Conservation (phyloP, 2,888 invertebrate genomes). For the Chloromyia formosa region DNA sequence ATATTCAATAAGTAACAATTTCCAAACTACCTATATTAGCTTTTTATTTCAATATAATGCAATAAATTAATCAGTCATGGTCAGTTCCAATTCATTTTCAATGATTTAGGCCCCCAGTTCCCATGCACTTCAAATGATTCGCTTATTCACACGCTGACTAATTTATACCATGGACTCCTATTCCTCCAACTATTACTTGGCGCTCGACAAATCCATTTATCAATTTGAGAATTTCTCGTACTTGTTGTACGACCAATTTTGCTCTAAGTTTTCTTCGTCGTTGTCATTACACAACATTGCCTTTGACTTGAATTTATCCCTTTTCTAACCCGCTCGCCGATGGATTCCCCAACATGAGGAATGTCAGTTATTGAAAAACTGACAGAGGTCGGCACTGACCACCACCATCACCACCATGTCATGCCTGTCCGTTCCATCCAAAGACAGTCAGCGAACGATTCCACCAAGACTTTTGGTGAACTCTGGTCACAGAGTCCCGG, state of each 20-base stretch:
- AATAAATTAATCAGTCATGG: too few species aligned
- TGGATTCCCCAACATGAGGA: constrained; percentile 1
- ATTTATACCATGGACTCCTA: neutral
- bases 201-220: neutral
- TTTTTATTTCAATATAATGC: too few species aligned
- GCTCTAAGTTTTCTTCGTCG: neutral
- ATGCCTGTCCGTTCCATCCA: neutral
- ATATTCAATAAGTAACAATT: too few species aligned
- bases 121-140: neutral
- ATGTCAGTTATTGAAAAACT: constrained; percentile 30
- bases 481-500: constrained; percentile 9
- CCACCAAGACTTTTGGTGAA: neutral
- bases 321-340: constrained; percentile 9
- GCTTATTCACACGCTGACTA: neutral
- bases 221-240: constrained; percentile 2
- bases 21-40: too few species aligned
- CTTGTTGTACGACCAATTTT: neutral
- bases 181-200: neutral
- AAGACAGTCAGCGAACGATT: neutral
- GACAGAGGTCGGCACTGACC: constrained; percentile 26
- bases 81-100: too few species aligned
- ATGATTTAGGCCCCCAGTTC: neutral
- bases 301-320: constrained; percentile 23
- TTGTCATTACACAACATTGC: neutral
- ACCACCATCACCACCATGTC: neutral